Evolutionary conservation across 2,797 vertebrate species (phyloP), one percentile per base, ranked within the genome.

Genomic region (Cossypha niveicapilla): DNA sequence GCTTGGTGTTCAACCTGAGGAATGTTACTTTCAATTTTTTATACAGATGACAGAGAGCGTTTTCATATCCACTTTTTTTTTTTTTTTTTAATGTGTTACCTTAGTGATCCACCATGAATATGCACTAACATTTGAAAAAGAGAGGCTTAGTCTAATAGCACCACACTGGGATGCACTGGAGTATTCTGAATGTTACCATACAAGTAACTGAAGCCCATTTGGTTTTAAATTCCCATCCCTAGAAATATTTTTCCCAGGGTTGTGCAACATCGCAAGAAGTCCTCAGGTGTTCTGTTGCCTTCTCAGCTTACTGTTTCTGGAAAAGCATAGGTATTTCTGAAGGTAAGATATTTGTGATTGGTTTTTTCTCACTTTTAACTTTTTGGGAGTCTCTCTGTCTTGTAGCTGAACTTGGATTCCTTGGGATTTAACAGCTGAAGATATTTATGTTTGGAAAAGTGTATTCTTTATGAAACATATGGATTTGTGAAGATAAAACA

Each of bases 401-500:
- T 90, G 57, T 32, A 86, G 42, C 44, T 79, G 41, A 88, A 72
- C 34, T 86, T 88, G 35, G 19, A 54, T 81, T 94, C 39, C 12
- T 61, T 84, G 28, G 21, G 30, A 72, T 78, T 92, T 92, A 88
- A 84, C 76, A 96, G 47, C 67, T 93, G 77, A 92, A 88, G 34
- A 79, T 60, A 87, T 37, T 95, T 84, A 84, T 54, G 27, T 35
- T 68, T 93, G 25, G 35, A 92, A 83, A 88, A 92, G 13, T 54
- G 19, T 83, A 45, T 80, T 37, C 34, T 88, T 78, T 84, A 45
- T 73, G 56, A 73, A 93, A 81, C 94, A 94, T 92, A 92, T 93
- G 86, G 86, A 92, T 89, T 93, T 79, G 10, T 86, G 67, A 94
- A 93, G 84, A 93, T 50, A 84, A 92, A 95, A 76, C 77, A 88